Percentiles rank a stretch among this genome's conserved stretches.
Conservation (phyloP, 1,140 invertebrate species). For the Lethocerus indicus region DNA sequence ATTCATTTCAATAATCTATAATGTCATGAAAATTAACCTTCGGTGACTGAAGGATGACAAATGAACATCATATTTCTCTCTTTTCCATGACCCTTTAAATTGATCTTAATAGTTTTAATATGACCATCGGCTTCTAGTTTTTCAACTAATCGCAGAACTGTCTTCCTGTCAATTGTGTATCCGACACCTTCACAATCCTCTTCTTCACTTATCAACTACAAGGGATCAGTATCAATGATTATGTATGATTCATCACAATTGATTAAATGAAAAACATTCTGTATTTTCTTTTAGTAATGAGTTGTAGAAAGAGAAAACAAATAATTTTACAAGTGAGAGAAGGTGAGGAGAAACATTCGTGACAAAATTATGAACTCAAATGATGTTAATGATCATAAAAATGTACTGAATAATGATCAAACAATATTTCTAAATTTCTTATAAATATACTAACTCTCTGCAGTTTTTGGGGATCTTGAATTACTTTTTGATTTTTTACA, state of each 20-base stretch:
- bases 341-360: background rate
- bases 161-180: conserved; percentile 40
- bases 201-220: conserved; percentile 29
- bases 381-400: too few species aligned
- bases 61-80: conserved; percentile 34
- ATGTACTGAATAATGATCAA: background rate
- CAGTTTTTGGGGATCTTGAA: conserved; percentile 34
- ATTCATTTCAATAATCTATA: conserved; percentile 2
- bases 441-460: conserved; percentile 25
- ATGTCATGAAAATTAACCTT: conserved; percentile 4
- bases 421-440: background rate
- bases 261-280: too few species aligned
- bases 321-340: background rate
- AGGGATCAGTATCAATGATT: background rate
- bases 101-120: conserved; percentile 38
- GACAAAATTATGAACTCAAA: too few species aligned
- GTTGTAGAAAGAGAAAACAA: background rate
- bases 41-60: conserved; percentile 31
- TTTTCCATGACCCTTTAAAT: conserved; percentile 28
- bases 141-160: conserved; percentile 35
- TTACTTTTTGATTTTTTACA: conserved; percentile 35
- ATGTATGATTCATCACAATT: too few species aligned
- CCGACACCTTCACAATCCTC: conserved; percentile 36
- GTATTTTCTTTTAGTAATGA: too few species aligned
- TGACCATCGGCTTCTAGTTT: conserved; percentile 36